Evolutionary conservation across 2,888 invertebrate genomes (phyloP).

Genomic region (Apodemia duryi): DNA sequence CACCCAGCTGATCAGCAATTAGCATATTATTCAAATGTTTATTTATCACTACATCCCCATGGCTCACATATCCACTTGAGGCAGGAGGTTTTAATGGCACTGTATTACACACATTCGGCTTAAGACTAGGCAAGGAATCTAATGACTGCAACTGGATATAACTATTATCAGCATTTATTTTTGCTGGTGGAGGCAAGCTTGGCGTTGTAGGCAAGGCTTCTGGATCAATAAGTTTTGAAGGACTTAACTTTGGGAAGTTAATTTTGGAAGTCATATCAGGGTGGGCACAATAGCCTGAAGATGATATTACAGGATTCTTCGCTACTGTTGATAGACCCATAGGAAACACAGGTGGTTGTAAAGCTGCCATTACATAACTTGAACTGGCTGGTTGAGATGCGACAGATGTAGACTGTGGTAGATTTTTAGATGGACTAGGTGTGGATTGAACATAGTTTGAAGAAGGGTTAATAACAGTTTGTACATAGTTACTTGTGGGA

Average conservation of each 20-base stretch:
- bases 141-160: conserved; percentile 69
- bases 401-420: conserved; percentile 33
- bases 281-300: conserved; percentile 51
- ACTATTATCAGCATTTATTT: conserved; percentile 57
- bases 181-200: conserved; percentile 59
- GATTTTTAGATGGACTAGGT: conserved; percentile 40
- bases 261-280: conserved; percentile 8
- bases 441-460: conserved; percentile 55
- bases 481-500: conserved; percentile 54
- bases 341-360: conserved; percentile 62
- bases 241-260: neutral
- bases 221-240: conserved; percentile 55
- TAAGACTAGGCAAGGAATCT: conserved; percentile 64
- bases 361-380: conserved; percentile 68
- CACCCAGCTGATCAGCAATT: conserved; percentile 51
- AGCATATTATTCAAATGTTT: conserved; percentile 68
- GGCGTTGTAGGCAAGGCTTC: conserved; percentile 72
- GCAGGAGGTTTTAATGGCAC: conserved; percentile 55
- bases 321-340: conserved; percentile 48
- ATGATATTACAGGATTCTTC: conserved; percentile 43
- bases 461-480: conserved; percentile 43
- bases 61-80: conserved; percentile 63
- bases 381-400: conserved; percentile 51
- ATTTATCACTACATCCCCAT: conserved; percentile 63
- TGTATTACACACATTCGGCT: conserved; percentile 47